phyloP scores from a whole-genome alignment of 2,888 invertebrate species.

The Copidosoma aretas region DNA sequence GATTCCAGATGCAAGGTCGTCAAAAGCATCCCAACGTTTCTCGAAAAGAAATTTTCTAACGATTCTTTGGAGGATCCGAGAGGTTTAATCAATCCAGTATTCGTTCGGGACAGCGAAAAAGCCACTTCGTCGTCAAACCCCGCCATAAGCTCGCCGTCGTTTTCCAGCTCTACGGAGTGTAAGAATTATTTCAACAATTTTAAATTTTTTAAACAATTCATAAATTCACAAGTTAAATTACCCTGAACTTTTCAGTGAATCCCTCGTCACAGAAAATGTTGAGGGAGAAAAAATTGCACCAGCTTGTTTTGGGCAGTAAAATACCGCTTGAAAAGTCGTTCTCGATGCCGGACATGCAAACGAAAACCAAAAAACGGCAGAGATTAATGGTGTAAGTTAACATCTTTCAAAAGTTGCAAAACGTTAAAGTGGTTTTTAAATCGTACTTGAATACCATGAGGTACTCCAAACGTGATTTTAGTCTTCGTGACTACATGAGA shows the following conservation, averaged over 20 bases:
- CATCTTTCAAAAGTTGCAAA: slow-evolving; percentile 9
- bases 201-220: neutral
- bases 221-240: neutral
- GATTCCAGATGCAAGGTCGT: slow-evolving; percentile 26
- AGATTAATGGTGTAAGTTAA: slow-evolving; percentile 74
- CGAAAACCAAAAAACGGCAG: slow-evolving; percentile 74
- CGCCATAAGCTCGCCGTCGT: slow-evolving; percentile 41
- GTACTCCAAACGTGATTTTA: slow-evolving; percentile 57
- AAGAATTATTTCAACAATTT: neutral
- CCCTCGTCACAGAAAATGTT: slow-evolving; percentile 53
- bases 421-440: too few relatives aligned
- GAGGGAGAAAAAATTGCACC: slow-evolving; percentile 65
- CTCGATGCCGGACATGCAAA: slow-evolving; percentile 85
- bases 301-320: slow-evolving; percentile 66
- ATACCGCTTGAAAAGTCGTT: slow-evolving; percentile 79
- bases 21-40: slow-evolving; percentile 32
- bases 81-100: slow-evolving; percentile 53
- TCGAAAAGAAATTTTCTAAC: slow-evolving; percentile 49
- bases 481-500: slow-evolving; percentile 74
- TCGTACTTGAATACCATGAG: neutral
- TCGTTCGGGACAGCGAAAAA: slow-evolving; percentile 49
- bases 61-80: slow-evolving; percentile 54
- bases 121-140: slow-evolving; percentile 44
- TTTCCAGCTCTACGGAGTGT: neutral
- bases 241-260: neutral